Evolutionary conservation across 2,113 vertebrate species (phyloP).

Genomic region (Okapia johnstoni): DNA sequence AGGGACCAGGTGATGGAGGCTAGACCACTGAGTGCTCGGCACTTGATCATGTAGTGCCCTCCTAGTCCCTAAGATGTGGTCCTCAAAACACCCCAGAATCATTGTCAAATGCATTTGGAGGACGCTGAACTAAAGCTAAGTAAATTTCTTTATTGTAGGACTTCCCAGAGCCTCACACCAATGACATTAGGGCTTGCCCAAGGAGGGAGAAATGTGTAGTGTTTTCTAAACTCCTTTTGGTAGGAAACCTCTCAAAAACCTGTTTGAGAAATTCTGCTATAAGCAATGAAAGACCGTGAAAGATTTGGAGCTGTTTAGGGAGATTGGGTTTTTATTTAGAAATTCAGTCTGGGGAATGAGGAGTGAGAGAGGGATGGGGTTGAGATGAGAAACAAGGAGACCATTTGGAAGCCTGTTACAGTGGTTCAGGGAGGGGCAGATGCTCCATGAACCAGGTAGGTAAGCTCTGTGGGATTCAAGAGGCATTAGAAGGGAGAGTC

Average conservation of each 20-base stretch:
- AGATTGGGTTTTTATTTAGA: neutral
- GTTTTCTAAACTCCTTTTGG: neutral
- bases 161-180: neutral
- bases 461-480: neutral
- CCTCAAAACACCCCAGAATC: neutral
- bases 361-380: neutral
- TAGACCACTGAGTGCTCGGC: neutral
- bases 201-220: neutral
- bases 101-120: neutral
- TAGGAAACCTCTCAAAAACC: neutral
- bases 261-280: neutral
- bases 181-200: neutral
- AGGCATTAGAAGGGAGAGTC: neutral
- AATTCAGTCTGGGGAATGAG: neutral
- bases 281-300: neutral
- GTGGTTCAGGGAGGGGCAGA: neutral
- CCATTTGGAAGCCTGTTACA: neutral
- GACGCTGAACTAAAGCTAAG: neutral
- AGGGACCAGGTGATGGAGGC: neutral
- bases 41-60: neutral
- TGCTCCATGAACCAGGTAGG: neutral
- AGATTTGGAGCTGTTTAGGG: neutral
- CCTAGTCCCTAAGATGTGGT: neutral
- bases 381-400: neutral
- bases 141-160: neutral